A percentile compares a stretch with the other conserved stretches of the same genome.
phyloP scores from a whole-genome alignment of 2,888 invertebrate species.

The Tetheella fluctuosa region DNA sequence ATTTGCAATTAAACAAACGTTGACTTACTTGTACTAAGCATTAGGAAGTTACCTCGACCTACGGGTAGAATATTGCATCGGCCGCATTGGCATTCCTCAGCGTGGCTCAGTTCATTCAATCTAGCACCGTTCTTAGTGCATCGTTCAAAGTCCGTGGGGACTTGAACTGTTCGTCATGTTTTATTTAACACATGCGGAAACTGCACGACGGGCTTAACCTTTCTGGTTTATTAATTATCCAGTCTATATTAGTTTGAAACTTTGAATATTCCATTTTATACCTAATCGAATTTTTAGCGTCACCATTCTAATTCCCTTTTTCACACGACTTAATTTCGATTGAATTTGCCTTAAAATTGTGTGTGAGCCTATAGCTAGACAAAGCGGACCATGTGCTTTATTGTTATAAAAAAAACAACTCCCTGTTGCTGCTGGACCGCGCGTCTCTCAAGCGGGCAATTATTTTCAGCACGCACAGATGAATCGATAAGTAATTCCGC shows the following conservation, averaged over 20 bases:
- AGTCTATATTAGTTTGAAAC: too few relatives aligned
- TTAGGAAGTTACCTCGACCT: neutral
- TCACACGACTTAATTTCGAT: neutral
- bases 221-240: constrained; percentile 2
- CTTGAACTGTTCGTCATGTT: neutral
- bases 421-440: constrained; percentile 31
- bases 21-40: neutral
- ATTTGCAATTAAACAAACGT: neutral
- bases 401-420: constrained; percentile 15
- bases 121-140: constrained; percentile 5
- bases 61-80: neutral
- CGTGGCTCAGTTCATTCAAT: neutral
- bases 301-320: too few relatives aligned
- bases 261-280: too few relatives aligned
- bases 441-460: constrained; percentile 38
- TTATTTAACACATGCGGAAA: neutral
- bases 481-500: constrained; percentile 57
- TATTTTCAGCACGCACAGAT: constrained; percentile 48
- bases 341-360: neutral
- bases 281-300: too few relatives aligned
- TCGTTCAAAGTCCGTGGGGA: constrained; percentile 4
- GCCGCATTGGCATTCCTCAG: neutral
- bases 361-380: neutral
- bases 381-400: neutral
- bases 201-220: neutral